Conservation (phyloP, 2,113 vertebrate genomes). For the Edolisoma coerulescens region DNA sequence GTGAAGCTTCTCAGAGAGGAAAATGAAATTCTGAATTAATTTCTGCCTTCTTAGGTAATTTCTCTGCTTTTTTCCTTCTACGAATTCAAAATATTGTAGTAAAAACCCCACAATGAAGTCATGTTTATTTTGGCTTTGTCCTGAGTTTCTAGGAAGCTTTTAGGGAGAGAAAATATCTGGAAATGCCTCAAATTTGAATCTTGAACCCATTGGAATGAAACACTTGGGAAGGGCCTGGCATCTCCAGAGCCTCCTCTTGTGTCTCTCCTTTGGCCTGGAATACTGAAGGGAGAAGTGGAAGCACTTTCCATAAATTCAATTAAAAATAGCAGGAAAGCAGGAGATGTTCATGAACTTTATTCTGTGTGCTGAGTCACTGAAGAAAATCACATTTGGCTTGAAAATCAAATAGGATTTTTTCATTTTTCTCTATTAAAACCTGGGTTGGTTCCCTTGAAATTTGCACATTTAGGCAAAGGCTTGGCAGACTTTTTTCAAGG, state of each 20-base stretch:
- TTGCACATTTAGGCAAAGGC: background rate
- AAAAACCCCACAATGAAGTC: background rate
- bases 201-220: background rate
- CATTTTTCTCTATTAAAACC: background rate
- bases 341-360: background rate
- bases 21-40: background rate
- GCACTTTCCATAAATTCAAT: background rate
- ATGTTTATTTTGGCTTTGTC: background rate
- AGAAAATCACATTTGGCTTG: background rate
- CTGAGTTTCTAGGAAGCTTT: background rate
- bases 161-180: background rate
- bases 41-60: rapidly evolving
- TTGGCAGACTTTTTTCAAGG: background rate
- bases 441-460: background rate
- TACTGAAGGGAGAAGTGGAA: background rate
- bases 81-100: background rate
- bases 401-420: background rate
- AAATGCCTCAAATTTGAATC: background rate
- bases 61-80: background rate
- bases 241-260: background rate
- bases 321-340: background rate
- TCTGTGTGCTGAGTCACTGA: background rate
- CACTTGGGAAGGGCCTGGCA: background rate
- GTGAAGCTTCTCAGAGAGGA: background rate
- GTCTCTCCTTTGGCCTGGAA: background rate